Percentiles rank a stretch among this genome's conserved stretches.
phyloP scores from a whole-genome alignment of 2,797 vertebrate species.

The Xenopus petersii region DNA sequence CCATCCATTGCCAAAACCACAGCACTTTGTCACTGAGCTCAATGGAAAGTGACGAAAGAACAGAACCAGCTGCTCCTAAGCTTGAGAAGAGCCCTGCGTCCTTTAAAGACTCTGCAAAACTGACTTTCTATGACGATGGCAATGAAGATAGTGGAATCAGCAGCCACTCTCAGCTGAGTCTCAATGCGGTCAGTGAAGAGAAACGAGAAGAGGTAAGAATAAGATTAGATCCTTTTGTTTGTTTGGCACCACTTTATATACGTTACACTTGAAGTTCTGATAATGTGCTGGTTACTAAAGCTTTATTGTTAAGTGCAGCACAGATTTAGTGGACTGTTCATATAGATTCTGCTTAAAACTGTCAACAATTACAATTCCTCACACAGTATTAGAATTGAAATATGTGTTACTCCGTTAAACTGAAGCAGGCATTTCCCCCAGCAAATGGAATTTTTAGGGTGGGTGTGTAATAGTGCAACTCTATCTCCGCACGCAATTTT shows the following conservation, averaged over 20 bases:
- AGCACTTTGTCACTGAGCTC: conserved; percentile 68
- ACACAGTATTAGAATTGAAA: not conserved
- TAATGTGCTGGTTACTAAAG: too few relatives aligned
- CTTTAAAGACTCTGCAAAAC: conserved; percentile 52
- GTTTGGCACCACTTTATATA: too few relatives aligned
- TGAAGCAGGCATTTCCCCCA: too few relatives aligned
- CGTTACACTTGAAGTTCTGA: too few relatives aligned
- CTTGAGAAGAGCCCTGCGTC: conserved; percentile 55
- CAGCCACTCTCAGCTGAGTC: conserved; percentile 62
- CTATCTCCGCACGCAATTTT: too few relatives aligned
- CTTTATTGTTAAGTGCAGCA: too few relatives aligned
- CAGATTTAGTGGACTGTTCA: too few relatives aligned
- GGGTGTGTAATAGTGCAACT: too few relatives aligned
- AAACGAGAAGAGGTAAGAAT: conserved; percentile 71
- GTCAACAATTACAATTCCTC: not conserved
- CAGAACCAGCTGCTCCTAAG: conserved; percentile 51
- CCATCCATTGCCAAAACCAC: conserved; percentile 52
- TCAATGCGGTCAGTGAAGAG: conserved; percentile 58
- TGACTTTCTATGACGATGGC: conserved; percentile 54
- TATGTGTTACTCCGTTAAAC: too few relatives aligned
- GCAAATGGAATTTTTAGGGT: too few relatives aligned
- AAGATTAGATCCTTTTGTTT: not conserved
- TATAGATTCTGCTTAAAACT: too few relatives aligned
- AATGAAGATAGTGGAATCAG: conserved; percentile 64
- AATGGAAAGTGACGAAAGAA: conserved; percentile 61